Conservation (phyloP, 2,888 invertebrate species). For the Leptopilina syphax region DNA sequence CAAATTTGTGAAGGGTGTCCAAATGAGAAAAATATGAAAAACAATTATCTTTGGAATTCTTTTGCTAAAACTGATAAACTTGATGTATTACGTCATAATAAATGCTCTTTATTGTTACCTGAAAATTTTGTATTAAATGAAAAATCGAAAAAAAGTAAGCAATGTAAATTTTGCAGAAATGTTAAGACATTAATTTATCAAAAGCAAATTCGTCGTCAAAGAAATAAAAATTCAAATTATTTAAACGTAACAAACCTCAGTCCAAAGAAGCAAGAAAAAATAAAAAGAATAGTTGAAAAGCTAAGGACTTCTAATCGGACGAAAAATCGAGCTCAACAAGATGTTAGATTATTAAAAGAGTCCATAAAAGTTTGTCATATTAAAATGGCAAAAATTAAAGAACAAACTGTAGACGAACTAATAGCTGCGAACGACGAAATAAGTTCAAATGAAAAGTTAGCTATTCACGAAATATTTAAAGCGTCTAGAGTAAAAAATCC, state of each 20-base stretch:
- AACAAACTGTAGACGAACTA: background rate
- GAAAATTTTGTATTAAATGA: background rate
- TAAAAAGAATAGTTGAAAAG: background rate
- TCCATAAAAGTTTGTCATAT: background rate
- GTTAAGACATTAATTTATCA: background rate
- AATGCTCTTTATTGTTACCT: background rate
- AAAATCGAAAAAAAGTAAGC: background rate
- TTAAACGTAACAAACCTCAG: background rate
- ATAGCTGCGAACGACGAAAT: background rate
- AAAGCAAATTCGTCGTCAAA: slow-evolving; percentile 1
- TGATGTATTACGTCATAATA: background rate
- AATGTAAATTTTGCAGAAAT: background rate
- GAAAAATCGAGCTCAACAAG: background rate
- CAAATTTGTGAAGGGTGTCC: background rate
- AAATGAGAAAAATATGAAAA: background rate
- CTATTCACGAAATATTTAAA: background rate
- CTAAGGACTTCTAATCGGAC: background rate
- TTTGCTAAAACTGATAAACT: background rate
- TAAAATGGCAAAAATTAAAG: background rate
- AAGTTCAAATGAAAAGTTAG: background rate
- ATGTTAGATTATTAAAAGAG: background rate
- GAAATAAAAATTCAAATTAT: slow-evolving; percentile 2
- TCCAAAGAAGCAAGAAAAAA: background rate
- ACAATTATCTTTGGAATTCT: background rate
- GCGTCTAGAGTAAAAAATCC: background rate